Evolutionary conservation across 2,797 vertebrate genomes (phyloP), one percentile per base, ranked within the genome.

Genomic region (Pelochelys cantorii): DNA sequence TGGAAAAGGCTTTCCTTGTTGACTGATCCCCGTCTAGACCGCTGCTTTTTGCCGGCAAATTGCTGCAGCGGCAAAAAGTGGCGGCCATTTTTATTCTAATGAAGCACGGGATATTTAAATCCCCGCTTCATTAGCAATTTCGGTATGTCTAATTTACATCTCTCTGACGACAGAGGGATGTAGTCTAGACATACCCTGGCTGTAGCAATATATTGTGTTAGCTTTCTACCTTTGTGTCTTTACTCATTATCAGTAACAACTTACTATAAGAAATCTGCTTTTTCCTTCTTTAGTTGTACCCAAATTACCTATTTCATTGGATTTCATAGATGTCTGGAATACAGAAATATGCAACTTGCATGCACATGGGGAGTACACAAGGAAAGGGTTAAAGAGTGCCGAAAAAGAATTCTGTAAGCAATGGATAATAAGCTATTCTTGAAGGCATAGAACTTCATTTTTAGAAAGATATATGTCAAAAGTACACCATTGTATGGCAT

Each of bases 401-500:
- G 62, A n/a, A n/a, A 15, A 18, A 20, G 8, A 81, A 60, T 79
- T 18, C 81, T 75, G 2, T 0, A 86, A 79, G 7, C 0, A 54
- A 11, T 6, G 15, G 1, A 11, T 78, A 84, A 20, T 23, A 81
- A 0, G 20, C 5, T 85, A 57, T 77, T 53, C 1, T 48, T 42
- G 74, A 6, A 83, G 7, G 7, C 84, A 29, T 31, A 1, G 34
- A 1, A 31, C 60, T 3, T 20, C 4, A 8, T 13, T 31, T 74
- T 78, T 5, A 1, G 4, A 74, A 48, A 65, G 3, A 1, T 85
- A 59, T 83, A 14, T 62, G 6, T 3, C 5, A 82, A 4, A 48
- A 54, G 0, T 55, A 71, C 2, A 0, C 9, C 4, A 55, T 5
- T 59, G 85, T 90, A 14, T 62, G 53, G 25, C n/a, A 25, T 22